Percentiles rank a stretch among this genome's conserved stretches.
Conservation (phyloP, 2,797 vertebrate species). For the Lophius americanus region DNA sequence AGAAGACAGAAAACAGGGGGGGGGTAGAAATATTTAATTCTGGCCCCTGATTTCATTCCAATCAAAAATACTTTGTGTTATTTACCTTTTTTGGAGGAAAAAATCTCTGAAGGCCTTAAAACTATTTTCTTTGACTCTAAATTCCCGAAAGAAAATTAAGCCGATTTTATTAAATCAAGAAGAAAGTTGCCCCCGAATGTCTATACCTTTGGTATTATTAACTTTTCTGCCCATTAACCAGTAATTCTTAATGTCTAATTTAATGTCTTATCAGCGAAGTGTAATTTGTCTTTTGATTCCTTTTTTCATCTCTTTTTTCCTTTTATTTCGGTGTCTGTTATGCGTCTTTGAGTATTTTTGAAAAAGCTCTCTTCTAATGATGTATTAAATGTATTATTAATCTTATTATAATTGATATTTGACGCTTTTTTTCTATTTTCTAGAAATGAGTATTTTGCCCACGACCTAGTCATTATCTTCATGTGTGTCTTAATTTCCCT, state of each 20-base stretch:
- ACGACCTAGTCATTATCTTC: background rate
- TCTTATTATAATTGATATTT: background rate
- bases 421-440: background rate
- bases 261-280: too few species aligned
- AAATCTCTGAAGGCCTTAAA: background rate
- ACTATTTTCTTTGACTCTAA: background rate
- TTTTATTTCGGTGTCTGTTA: too few species aligned
- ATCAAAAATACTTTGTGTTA: background rate
- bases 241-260: too few species aligned
- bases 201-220: too few species aligned
- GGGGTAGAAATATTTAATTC: constrained; percentile 19
- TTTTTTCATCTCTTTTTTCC: too few species aligned
- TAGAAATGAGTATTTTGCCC: background rate
- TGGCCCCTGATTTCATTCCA: constrained; percentile 5
- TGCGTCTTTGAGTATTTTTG: too few species aligned
- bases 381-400: too few species aligned
- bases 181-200: background rate
- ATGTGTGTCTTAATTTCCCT: background rate
- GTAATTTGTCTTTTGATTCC: too few species aligned
- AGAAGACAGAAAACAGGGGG: constrained; percentile 30
- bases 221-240: too few species aligned
- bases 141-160: background rate
- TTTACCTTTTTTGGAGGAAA: background rate
- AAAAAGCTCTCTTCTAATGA: too few species aligned
- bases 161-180: background rate